Conservation (phyloP, 2,888 invertebrate genomes). For the Pyrrhia umbra region DNA sequence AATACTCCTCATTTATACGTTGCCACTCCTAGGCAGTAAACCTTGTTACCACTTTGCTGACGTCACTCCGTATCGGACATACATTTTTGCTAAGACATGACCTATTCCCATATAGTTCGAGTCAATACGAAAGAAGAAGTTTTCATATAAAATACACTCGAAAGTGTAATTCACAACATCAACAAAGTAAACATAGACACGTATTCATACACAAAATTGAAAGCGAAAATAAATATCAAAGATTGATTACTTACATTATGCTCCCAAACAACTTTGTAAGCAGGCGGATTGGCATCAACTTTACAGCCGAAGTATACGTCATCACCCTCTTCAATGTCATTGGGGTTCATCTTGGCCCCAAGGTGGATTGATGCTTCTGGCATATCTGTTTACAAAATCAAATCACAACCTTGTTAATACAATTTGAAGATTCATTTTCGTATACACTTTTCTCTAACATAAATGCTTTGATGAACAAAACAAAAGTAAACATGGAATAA, state of each 20-base stretch:
- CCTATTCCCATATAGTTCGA: not conserved
- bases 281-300: constrained; percentile 87
- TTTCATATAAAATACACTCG: not conserved
- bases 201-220: constrained; percentile 23
- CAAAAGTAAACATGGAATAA: constrained; percentile 53
- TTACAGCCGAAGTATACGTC: constrained; percentile 88
- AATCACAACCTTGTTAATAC: constrained; percentile 32
- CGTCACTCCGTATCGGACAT: too few species aligned
- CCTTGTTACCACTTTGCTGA: not conserved
- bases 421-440: constrained; percentile 26
- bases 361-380: constrained; percentile 84
- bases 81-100: not conserved
- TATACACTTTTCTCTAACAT: constrained; percentile 9
- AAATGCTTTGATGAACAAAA: constrained; percentile 49
- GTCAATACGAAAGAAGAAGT: not conserved
- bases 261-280: constrained; percentile 89
- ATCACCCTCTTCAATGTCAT: constrained; percentile 89
- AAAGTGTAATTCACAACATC: not conserved
- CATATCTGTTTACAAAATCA: constrained; percentile 74
- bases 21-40: too few species aligned
- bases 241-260: constrained; percentile 83
- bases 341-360: constrained; percentile 87
- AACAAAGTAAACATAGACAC: constrained; percentile 26
- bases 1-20: too few species aligned
- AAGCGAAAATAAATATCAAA: constrained; percentile 39